Base-by-base conservation (phyloP, 2,888 invertebrate genomes). In the Aplocera efformata region DNA sequence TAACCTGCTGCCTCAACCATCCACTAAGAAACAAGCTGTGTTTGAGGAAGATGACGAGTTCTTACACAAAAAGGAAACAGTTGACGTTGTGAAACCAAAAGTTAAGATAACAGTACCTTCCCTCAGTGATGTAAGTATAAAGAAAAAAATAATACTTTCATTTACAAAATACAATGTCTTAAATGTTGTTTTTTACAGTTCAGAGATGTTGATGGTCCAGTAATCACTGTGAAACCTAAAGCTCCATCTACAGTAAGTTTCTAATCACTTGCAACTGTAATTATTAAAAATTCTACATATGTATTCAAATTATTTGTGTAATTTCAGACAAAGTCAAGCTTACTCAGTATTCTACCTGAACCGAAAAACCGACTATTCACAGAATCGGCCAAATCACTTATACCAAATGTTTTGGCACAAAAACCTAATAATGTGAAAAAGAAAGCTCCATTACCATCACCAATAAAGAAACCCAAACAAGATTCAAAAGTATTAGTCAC, bases 31-130 rank as follows among this genome's bases (percentile, higher is more conserved):
- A 38, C 56, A 60, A 24, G 40, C 49, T 4, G 50, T 84, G 0
- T 63, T 82, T 42, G 92, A 92, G 56, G 91, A 89, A 48, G 91
- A 92, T 55, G 92, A 93, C 67, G 91, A 92, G 50, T 90, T 91
- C 56, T 61, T 92, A 7, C 88, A 89, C 44, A 92, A 92, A 60
- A 92, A 90, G 53, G 90, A 88, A 48, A 67, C 65, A 6, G 63
- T 72, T 3, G 70, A 61, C 42, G 28, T 60, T 36, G 67, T 78
- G 48, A 88, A 75, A 73, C 85, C 81, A 50, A 85, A 91, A 39
- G 91, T 92, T 0, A 91, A 90, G 72, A 94, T 94, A 50, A 89
- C 89, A 26, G 90, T 94, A 32, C 94, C 94, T 1, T 92, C 92
- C 1, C 75, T 94, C 3, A 90, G 88, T 54, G 91, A 93, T 70